Percentiles rank a stretch among this genome's conserved stretches.
Conservation (phyloP, 2,888 invertebrate species). For the Epistrophella euchroma region DNA sequence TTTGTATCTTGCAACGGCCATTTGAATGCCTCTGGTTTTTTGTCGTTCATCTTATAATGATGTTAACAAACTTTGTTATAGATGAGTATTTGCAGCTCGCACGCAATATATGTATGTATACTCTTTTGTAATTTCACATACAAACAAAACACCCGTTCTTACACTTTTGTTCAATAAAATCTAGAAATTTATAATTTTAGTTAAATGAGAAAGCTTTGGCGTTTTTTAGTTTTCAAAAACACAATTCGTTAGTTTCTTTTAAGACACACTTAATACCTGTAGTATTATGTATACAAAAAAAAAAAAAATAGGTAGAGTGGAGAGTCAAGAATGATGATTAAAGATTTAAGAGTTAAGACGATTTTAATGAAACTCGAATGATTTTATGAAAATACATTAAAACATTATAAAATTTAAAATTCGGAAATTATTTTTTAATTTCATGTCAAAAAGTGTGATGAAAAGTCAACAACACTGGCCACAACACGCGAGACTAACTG, state of each 20-base stretch:
- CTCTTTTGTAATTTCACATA: neutral
- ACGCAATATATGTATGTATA: neutral
- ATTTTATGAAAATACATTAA: neutral
- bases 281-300: neutral
- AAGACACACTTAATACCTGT: neutral
- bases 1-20: constrained; percentile 19
- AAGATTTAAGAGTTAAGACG: neutral
- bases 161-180: neutral
- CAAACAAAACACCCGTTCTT: constrained; percentile 2
- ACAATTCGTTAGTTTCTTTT: neutral
- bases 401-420: neutral
- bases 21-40: neutral
- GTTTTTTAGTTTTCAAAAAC: neutral
- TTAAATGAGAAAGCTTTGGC: neutral
- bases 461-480: constrained; percentile 45
- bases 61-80: neutral
- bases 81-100: neutral
- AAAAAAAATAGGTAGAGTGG: neutral
- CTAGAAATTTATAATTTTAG: neutral
- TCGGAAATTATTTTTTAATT: neutral
- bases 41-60: neutral
- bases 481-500: constrained; percentile 73
- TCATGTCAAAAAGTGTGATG: neutral
- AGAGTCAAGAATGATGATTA: neutral
- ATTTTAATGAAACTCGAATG: neutral